phyloP scores from a whole-genome alignment of 1,140 invertebrate genomes.

The Glomeris maerens region DNA sequence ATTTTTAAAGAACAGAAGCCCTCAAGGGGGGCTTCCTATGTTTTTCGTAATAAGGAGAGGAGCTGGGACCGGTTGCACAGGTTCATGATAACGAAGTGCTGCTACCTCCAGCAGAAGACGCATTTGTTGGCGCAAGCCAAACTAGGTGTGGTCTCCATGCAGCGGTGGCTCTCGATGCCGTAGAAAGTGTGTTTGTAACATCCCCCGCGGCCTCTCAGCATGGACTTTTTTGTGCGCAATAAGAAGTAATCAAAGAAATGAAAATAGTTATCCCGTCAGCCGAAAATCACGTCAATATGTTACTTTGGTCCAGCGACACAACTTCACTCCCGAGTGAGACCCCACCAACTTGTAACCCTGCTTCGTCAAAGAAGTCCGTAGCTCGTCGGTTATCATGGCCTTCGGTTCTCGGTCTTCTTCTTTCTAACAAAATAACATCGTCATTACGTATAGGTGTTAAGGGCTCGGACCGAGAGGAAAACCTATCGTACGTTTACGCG shows the following conservation, averaged over 20 bases:
- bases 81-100: background rate
- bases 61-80: background rate
- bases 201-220: slow-evolving; percentile 46
- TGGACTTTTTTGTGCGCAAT: slow-evolving; percentile 35
- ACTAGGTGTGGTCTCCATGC: slow-evolving; percentile 50
- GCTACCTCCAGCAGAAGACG: slow-evolving; percentile 48
- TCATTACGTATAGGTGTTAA: background rate
- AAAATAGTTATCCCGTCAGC: background rate
- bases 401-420: slow-evolving; percentile 20
- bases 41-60: too few relatives aligned
- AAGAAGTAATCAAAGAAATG: slow-evolving; percentile 6
- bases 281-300: background rate
- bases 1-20: too few relatives aligned
- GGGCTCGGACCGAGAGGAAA: background rate
- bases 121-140: slow-evolving; percentile 53
- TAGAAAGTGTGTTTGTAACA: slow-evolving; percentile 55
- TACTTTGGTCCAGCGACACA: slow-evolving; percentile 50
- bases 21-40: too few relatives aligned
- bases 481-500: background rate
- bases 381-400: slow-evolving; percentile 44
- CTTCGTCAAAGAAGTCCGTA: slow-evolving; percentile 42
- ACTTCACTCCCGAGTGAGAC: slow-evolving; percentile 47
- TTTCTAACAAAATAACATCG: slow-evolving; percentile 1
- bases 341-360: slow-evolving; percentile 49
- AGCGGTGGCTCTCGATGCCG: slow-evolving; percentile 47